Evolutionary conservation across 2,113 vertebrate species (phyloP).

Genomic region (human): GRCh38 chr5:12053001-12053500

Average conservation of each 20-base stretch:
- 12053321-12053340: not conserved
- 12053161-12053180: not conserved
- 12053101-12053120: too few relatives aligned
- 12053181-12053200: too few relatives aligned
- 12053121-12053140: too few relatives aligned
- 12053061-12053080: too few relatives aligned
- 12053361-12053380: not conserved
- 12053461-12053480: not conserved
- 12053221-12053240: not conserved
- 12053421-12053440: not conserved
- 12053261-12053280: not conserved
- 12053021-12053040: too few relatives aligned
- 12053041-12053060: too few relatives aligned
- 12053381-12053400: not conserved
- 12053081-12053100: too few relatives aligned
- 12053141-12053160: not conserved
- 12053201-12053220: not conserved
- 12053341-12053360: not conserved
- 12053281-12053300: not conserved
- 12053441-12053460: not conserved
- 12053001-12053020: too few relatives aligned
- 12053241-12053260: not conserved
- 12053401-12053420: not conserved
- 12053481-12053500: not conserved
- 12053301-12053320: not conserved